Evolutionary conservation across 2,888 invertebrate species (phyloP).

Genomic region (Prosapia bicincta): DNA sequence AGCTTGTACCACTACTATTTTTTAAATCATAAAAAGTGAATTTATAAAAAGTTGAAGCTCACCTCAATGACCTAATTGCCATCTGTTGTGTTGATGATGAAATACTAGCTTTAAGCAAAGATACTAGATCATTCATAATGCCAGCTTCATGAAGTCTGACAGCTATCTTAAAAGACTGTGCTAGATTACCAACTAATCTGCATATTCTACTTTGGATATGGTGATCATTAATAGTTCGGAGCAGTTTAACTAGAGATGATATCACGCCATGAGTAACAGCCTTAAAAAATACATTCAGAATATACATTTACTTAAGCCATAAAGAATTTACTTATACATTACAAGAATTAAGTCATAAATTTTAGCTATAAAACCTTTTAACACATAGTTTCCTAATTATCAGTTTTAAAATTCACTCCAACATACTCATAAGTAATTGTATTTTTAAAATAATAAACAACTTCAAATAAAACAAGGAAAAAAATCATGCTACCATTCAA

Average conservation of each 20-base stretch:
- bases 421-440: too few relatives aligned
- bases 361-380: not conserved
- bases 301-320: too few relatives aligned
- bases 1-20: not conserved
- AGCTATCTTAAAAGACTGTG: slow-evolving; percentile 57
- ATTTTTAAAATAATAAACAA: too few relatives aligned
- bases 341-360: not conserved
- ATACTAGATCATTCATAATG: slow-evolving; percentile 51
- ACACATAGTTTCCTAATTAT: too few relatives aligned
- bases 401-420: not conserved
- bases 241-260: slow-evolving; percentile 58
- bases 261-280: slow-evolving; percentile 59
- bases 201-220: slow-evolving; percentile 74
- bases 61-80: slow-evolving; percentile 47
- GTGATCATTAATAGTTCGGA: slow-evolving; percentile 63
- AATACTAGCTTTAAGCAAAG: slow-evolving; percentile 48
- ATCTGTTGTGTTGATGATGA: slow-evolving; percentile 43
- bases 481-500: too few relatives aligned
- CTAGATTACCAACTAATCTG: slow-evolving; percentile 76
- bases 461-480: too few relatives aligned
- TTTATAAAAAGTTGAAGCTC: slow-evolving; percentile 8
- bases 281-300: slow-evolving; percentile 53
- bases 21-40: too few relatives aligned
- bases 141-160: slow-evolving; percentile 55
- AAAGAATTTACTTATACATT: too few relatives aligned